Evolutionary conservation across 2,888 invertebrate species (phyloP), one percentile per base, ranked within the genome.

Genomic region (Athetis lepigone): DNA sequence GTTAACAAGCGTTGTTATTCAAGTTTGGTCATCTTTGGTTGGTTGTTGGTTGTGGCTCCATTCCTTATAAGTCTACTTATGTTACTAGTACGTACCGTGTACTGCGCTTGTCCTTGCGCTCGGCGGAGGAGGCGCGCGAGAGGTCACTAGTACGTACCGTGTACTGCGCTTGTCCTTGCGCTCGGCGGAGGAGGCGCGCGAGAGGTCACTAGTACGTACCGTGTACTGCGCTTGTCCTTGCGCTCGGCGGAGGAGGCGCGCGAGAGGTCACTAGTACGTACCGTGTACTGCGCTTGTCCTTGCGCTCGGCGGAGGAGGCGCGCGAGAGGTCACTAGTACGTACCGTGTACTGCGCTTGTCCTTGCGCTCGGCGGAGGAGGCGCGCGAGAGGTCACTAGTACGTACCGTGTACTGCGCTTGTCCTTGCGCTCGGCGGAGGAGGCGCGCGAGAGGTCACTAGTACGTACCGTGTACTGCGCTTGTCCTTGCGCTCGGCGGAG

Each of bases 371-470:
- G 87, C 87, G 37, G 88, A 87, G 21, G 90, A 86, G 63, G 81
- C 90, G 13, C 91, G 83, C 56, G 85, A 83, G n/a, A n/a, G n/a
- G 49, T 21, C 21, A 69, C n/a, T n/a, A n/a, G n/a, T n/a, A n/a
- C n/a, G n/a, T n/a, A n/a, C 75, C 47, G 29, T 1, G 70, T 19
- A 29, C 7, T 37, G 16, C 63, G 80, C 54, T 70, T 80, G 4
- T 89, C 89, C 64, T 89, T 88, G 5, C 90, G 66, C 45, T 90
- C 90, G 39, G 87, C 87, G 37, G 88, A 87, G 21, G 90, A 86
- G 63, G 81, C 90, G 13, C 91, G 83, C 56, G 85, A 83, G n/a
- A n/a, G n/a, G 49, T 21, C 21, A 69, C n/a, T n/a, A n/a, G n/a
- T n/a, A n/a, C n/a, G n/a, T n/a, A n/a, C 75, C 47, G 29, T 1